Evolutionary conservation across 1,140 invertebrate genomes (phyloP), one percentile per base, ranked within the genome.

Genomic region (Gonioctena quinquepunctata): DNA sequence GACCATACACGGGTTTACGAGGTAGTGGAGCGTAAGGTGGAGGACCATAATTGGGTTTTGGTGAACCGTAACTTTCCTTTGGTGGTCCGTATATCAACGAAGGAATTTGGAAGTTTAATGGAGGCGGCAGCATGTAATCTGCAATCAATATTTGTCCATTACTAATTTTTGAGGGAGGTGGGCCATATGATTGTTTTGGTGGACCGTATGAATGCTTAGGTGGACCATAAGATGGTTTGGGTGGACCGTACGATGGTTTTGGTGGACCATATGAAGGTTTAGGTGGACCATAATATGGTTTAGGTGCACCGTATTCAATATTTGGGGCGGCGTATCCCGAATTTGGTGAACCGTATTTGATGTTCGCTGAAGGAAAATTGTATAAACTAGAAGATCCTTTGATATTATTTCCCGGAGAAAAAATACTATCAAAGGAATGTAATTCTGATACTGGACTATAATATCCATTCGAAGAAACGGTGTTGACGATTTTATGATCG

Each of bases 81-180:
- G 27, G 78, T 73, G 60, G 75, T 8, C 18, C 69, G 70, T 68
- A 79, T 78, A 33, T 74, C 74, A 56, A 65, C 72, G 73, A 75
- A 79, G 26, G 76, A 61, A 60, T 42, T 59, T 59, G 57, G 21
- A 33, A 67, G 22, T 60, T 57, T 7, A 67, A 19, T 5, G 66
- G 66, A 60, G 66, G 66, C 2, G 66, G 66, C 0, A 67, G 16
- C 56, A 67, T 67, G 25, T 59, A 67, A 23, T 67, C 66, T 21
- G 50, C 50, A 26, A 66, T 66, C 8, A 66, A 27, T 13, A 66
- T 28, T 0, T 52, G 42, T n/a, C 25, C 63, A n/a, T n/a, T 33
- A 11, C 13, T 57, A 11, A 25, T 1, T 23, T 21, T 23, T n/a
- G 33, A 42, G 2, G 13, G 33, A 19, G 8, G 3, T 13, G 57